Conservation (phyloP, 2,888 invertebrate genomes). For the Leptopilina myrica region DNA sequence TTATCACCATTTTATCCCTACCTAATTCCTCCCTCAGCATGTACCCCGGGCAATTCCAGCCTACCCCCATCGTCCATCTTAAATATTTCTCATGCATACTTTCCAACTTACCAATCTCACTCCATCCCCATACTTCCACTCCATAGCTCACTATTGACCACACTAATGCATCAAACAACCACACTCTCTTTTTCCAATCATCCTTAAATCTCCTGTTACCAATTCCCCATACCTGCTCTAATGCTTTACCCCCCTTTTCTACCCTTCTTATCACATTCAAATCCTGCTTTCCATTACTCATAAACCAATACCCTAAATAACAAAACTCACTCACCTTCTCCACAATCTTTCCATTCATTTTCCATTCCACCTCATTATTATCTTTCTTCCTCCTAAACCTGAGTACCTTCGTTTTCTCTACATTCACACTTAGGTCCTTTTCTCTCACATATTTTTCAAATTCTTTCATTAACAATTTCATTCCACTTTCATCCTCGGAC, state of each 20-base stretch:
- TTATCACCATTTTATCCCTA: background rate
- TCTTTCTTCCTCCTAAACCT: background rate
- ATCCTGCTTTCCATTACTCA: background rate
- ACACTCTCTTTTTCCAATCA: background rate
- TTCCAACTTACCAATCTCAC: background rate
- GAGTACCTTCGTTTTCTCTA: background rate
- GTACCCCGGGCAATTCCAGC: background rate
- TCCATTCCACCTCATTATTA: background rate
- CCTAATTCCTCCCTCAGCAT: background rate
- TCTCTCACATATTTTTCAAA: background rate
- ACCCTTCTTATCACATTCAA: background rate
- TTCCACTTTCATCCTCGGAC: background rate
- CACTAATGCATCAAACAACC: background rate
- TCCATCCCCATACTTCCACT: background rate
- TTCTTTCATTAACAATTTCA: background rate
- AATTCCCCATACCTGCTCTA: background rate
- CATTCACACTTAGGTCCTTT: background rate
- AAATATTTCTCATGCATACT: background rate
- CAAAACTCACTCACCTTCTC: background rate
- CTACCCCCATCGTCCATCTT: background rate
- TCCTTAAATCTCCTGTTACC: background rate
- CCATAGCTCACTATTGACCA: background rate
- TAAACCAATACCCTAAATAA: background rate
- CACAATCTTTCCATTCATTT: background rate
- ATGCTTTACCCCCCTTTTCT: background rate